Base-by-base conservation (phyloP, 2,888 invertebrate species). In the Aproaerema taeniolella region DNA sequence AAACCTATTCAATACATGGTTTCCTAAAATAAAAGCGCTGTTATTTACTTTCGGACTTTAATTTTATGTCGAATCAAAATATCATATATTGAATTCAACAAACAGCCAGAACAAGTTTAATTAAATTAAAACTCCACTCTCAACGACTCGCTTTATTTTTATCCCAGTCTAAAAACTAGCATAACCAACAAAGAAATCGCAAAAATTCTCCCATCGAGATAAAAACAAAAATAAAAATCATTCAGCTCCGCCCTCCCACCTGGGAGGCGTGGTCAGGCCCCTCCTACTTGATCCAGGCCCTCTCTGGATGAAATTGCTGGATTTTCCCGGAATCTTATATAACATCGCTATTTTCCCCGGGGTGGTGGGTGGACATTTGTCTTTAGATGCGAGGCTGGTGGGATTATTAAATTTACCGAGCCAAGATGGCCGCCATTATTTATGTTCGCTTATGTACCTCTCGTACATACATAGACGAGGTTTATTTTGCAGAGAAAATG, bases 321-420 rank as follows among this genome's bases (percentile, higher is more conserved):
- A 7, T 16, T 62, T 60, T 55, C 52, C 59, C 43, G 44, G 53
- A 50, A 53, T 52, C 58, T 73, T 72, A 73, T 56, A 56, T 70
- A 73, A 72, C 55, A 61, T 61, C 15, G 12, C 24, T 13, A 17
- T 64, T 61, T 59, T 52, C 43, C 57, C 36, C 42, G 44, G 73
- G 76, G 74, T 61, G 72, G 69, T 49, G 71, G 74, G 75, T 66
- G 74, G 67, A 64, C 71, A 66, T 69, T 74, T 71, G 65, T 72
- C 73, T 74, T 67, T 60, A 57, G 36, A 55, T 57, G 52, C 45
- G 45, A 54, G 57, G 62, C 57, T 52, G 52, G 61, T 62, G 56
- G 69, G 69, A 67, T 80, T 79, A 82, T 79, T 79, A 76, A 80
- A 80, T 78, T 71, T 71, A 72, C 67, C 50, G 62, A 61, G n/a